These are phyloP conservation scores for Rhopalosiphum maidis DNA, from an alignment of 1,140 invertebrate species.

Conservation along the genomic window DNA sequence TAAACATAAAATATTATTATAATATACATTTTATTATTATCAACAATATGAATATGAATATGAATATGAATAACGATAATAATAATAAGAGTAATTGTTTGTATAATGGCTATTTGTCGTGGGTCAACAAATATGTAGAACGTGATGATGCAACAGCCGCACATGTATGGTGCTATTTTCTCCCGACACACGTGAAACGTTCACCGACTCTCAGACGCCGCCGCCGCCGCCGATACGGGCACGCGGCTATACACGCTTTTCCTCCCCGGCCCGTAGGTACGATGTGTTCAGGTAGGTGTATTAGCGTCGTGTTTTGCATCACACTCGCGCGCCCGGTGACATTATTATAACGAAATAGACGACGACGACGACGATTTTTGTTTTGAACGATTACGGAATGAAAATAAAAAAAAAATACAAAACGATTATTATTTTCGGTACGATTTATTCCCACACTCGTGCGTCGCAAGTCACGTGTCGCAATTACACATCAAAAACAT, in stretches of 20 bases:
- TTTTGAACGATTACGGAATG: background rate
- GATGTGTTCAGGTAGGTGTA: background rate
- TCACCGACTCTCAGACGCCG: conserved; percentile 28
- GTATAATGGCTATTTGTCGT: conserved; percentile 28
- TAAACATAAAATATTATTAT: background rate
- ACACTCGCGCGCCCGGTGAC: background rate
- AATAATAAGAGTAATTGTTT: background rate
- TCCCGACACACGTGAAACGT: background rate
- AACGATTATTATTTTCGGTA: background rate
- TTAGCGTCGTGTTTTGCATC: background rate
- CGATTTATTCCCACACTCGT: background rate
- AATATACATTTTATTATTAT: conserved; percentile 14
- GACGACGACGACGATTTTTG: background rate
- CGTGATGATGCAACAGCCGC: background rate
- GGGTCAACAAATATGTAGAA: conserved; percentile 32
- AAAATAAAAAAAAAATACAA: background rate
- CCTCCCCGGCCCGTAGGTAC: background rate
- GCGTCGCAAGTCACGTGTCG: no score
- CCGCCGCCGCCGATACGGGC: background rate
- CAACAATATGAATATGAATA: background rate
- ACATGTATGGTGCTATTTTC: conserved; percentile 3
- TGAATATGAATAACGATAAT: background rate
- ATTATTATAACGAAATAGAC: background rate
- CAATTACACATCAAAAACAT: background rate
- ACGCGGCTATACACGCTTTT: background rate